A percentile compares a stretch with the other conserved stretches of the same genome.
Conservation (phyloP, 1,140 invertebrate species). For the Ceratitis capitata region DNA sequence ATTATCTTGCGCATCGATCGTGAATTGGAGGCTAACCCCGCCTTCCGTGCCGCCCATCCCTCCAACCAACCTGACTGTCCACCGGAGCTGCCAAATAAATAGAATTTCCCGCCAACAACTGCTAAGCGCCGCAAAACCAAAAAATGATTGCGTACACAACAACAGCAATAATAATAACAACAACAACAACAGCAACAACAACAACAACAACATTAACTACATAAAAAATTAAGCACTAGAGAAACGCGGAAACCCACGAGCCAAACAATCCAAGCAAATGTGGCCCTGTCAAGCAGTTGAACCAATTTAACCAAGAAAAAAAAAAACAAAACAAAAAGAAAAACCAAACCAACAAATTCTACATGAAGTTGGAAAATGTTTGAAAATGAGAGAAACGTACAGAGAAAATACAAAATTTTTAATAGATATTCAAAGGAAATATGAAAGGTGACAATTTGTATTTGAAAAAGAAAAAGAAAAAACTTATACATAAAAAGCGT, state of each 20-base stretch:
- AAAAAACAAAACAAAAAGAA: not conserved
- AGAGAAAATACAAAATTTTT: no score
- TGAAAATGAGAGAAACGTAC: not conserved
- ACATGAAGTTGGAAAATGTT: not conserved
- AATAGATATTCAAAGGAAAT: no score
- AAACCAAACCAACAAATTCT: not conserved
- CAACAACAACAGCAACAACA: conserved; percentile 56
- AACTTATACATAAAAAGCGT: not conserved
- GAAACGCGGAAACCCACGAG: not conserved
- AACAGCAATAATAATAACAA: conserved; percentile 42
- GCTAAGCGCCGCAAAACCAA: conserved; percentile 63
- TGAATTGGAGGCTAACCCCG: conserved; percentile 85
- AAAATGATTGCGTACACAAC: conserved; percentile 59
- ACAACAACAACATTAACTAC: conserved; percentile 47
- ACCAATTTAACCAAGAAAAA: not conserved
- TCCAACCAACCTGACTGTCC: conserved; percentile 92
- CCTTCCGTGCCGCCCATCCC: conserved; percentile 87
- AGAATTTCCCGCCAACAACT: conserved; percentile 65
- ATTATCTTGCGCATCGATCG: conserved; percentile 87
- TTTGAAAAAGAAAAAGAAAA: not conserved
- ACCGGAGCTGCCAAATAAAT: conserved; percentile 79
- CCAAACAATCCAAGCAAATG: not conserved
- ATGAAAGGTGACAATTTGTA: not conserved
- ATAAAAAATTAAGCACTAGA: no score
- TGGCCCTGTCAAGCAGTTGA: conserved; percentile 22